Evolutionary conservation across 1,140 invertebrate genomes (phyloP).

Genomic region (Monomorium pharaonis): DNA sequence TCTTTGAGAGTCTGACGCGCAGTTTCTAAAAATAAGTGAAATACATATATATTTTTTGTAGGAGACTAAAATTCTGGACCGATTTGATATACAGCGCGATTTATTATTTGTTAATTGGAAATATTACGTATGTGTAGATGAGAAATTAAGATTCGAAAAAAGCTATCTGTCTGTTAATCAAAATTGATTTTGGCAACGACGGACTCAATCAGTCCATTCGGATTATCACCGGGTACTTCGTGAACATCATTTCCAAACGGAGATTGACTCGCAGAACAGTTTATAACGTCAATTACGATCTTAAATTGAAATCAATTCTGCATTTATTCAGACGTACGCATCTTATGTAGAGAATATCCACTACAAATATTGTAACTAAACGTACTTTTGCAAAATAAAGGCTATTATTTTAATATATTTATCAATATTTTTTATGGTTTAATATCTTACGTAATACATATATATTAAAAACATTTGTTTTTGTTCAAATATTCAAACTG

Average conservation of each 20-base stretch:
- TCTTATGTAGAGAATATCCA: not conserved
- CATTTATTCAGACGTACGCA: not conserved
- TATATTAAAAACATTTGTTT: not conserved
- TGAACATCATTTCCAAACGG: constrained; percentile 76
- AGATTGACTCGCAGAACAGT: constrained; percentile 72
- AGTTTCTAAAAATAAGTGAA: constrained; percentile 36
- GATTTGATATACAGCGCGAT: not conserved
- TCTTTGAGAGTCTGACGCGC: not conserved
- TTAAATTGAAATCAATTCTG: constrained; percentile 64
- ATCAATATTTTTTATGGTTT: not conserved
- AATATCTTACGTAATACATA: not conserved
- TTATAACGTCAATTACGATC: constrained; percentile 71
- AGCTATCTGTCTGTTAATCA: constrained; percentile 20
- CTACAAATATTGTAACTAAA: not conserved
- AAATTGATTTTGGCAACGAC: constrained; percentile 26
- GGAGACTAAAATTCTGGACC: not conserved
- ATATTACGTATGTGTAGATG: not conserved
- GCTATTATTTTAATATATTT: not conserved
- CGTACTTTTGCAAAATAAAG: not conserved
- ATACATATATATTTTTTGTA: not conserved
- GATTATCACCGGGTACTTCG: constrained; percentile 63
- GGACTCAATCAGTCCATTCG: constrained; percentile 59
- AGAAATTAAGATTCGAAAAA: not conserved
- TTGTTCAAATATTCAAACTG: constrained; percentile 1
- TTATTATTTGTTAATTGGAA: constrained; percentile 30